A percentile compares a stretch with the other conserved stretches of the same genome.
These are phyloP conservation scores for Mixornis gularis DNA, from an alignment of 2,113 vertebrate genomes.

Conservation along the genomic window DNA sequence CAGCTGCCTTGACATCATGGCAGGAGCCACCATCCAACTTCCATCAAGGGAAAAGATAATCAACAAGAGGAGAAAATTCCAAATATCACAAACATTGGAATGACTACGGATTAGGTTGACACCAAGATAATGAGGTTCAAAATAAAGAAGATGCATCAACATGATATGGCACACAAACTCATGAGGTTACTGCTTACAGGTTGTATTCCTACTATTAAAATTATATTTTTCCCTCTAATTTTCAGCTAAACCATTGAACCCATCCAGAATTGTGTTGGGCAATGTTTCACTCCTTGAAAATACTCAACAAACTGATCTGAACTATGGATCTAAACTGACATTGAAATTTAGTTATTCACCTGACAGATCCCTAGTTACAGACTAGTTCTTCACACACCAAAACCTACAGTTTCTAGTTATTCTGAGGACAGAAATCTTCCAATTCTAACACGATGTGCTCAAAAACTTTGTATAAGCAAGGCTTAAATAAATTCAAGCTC, in stretches of 20 bases:
- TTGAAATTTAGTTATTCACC: not conserved
- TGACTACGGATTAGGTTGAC: not conserved
- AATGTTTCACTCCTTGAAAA: not conserved
- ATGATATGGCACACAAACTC: fast-evolving
- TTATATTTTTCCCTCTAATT: not conserved
- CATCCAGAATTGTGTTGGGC: not conserved
- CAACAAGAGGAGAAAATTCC: not conserved
- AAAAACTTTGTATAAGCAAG: not conserved
- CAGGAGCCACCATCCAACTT: not conserved
- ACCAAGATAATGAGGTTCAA: not conserved
- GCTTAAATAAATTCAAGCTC: not conserved
- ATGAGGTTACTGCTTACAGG: fast-evolving
- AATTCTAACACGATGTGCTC: not conserved
- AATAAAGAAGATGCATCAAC: not conserved
- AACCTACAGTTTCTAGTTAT: not conserved
- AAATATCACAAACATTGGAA: not conserved
- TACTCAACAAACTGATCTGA: not conserved
- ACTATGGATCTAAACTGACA: not conserved
- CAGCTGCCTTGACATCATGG: not conserved
- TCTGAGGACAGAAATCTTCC: not conserved
- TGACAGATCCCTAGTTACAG: not conserved
- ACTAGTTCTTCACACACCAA: not conserved
- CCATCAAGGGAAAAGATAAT: not conserved
- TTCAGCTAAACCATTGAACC: not conserved
- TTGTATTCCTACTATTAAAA: not conserved